Percentiles rank a stretch among this genome's conserved stretches.
Conservation (phyloP, 1,140 invertebrate genomes). For the Rhopalosiphum maidis region DNA sequence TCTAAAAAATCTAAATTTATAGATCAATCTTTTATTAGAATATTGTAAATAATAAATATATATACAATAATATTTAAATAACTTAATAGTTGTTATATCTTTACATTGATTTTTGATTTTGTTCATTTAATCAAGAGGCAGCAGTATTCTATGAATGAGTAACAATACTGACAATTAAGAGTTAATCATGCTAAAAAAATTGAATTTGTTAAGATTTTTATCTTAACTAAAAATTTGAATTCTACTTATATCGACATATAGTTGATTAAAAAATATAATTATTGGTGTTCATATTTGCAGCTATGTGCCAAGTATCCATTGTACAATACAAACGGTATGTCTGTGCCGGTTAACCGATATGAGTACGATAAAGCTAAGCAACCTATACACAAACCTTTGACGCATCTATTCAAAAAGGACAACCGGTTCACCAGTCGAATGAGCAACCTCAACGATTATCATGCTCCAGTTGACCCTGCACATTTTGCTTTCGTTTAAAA, state of each 20-base stretch:
- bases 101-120: too few species aligned
- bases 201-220: too few species aligned
- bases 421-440: conserved; percentile 14
- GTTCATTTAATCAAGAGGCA: too few species aligned
- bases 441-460: conserved; percentile 4
- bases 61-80: neutral
- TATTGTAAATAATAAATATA: neutral
- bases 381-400: conserved; percentile 3
- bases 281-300: neutral
- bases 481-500: conserved; percentile 43
- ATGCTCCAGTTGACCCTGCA: neutral
- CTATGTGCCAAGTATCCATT: conserved; percentile 49
- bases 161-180: too few species aligned
- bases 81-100: neutral
- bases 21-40: neutral
- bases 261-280: neutral
- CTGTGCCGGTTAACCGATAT: conserved; percentile 12
- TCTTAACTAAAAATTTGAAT: too few species aligned
- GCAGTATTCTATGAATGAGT: too few species aligned
- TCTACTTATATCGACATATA: neutral
- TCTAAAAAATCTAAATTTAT: neutral
- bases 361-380: conserved; percentile 34
- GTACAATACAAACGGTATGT: conserved; percentile 21
- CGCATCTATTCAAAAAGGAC: conserved; percentile 21
- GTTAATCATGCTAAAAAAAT: too few species aligned